These are phyloP conservation scores for Venusia cambrica DNA, from an alignment of 2,888 invertebrate genomes.

Conservation along the genomic window DNA sequence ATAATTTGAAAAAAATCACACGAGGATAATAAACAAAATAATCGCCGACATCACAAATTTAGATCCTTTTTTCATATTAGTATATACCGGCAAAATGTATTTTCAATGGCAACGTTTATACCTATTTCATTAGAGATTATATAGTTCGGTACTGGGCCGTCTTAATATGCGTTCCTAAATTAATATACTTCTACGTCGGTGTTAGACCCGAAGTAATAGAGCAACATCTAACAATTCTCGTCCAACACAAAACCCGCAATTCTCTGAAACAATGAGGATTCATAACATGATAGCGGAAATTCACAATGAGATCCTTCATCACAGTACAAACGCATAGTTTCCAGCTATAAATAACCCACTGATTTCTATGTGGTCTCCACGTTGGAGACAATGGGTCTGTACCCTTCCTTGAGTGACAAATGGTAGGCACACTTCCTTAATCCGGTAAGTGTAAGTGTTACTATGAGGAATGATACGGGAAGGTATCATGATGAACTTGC, in stretches of 20 bases:
- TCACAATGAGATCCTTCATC: constrained; percentile 29
- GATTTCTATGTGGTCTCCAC: constrained; percentile 33
- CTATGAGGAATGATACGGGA: constrained; percentile 25
- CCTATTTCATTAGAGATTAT: too few relatives aligned
- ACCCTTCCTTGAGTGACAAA: constrained; percentile 71
- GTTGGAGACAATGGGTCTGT: constrained; percentile 56
- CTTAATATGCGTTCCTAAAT: too few relatives aligned
- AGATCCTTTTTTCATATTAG: too few relatives aligned
- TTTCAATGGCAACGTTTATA: too few relatives aligned
- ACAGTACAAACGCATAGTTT: constrained; percentile 25
- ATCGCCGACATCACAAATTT: too few relatives aligned
- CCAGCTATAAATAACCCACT: constrained; percentile 23
- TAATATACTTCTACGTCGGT: too few relatives aligned
- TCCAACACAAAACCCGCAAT: constrained; percentile 14
- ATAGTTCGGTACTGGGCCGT: too few relatives aligned
- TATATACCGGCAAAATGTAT: too few relatives aligned
- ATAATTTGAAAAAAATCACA: too few relatives aligned
- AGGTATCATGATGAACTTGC: constrained; percentile 4
- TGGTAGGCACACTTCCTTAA: constrained; percentile 67
- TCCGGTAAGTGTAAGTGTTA: constrained; percentile 46
- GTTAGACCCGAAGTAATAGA: constrained; percentile 13
- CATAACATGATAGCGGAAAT: constrained; percentile 26
- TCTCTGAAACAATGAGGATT: constrained; percentile 26
- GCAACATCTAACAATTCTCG: constrained; percentile 12
- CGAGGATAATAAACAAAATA: too few relatives aligned